Base-by-base conservation (phyloP, 2,888 invertebrate genomes). In the Nemoura dubitans region DNA sequence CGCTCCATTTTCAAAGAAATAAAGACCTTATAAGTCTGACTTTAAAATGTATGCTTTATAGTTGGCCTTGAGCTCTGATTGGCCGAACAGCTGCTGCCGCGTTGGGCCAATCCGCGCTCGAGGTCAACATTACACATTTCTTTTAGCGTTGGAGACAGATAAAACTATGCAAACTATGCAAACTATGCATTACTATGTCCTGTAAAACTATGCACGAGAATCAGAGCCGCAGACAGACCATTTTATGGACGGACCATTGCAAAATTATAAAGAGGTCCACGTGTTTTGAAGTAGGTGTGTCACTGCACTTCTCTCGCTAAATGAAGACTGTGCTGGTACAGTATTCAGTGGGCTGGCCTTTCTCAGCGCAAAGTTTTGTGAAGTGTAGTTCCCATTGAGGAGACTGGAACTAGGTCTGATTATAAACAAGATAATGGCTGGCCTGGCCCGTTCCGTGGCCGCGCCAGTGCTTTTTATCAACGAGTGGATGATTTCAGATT, bases 401-500 rank as follows among this genome's bases (percentile, higher is more conserved):
- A 36, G 36, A 10, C 36, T 36, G 5, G 10, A 36, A 36, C 5
- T 10, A 36, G 36, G 36, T 36, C 36, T 36, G 36, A 36, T 36
- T 10, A 36, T 36, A 36, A 36, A 36, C 36, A 36, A 36, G 36
- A 36, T 36, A 36, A 36, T 59, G 59, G 59, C 14, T 59, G 10
- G 14, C 59, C 59, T 21, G 21, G 59, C 5, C 77, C 26, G 77
- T n/a, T n/a, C n/a, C n/a, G n/a, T n/a, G n/a, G 26, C 25, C 29
- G n/a, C 16, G 27, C n/a, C 78, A 78, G 7, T 78, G 14, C 78
- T 27, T 29, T 29, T 29, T 28, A 26, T 26, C 25, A 29, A 78
- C 78, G 78, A 21, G 26, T 16, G 29, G 27, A 26, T 29, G 30
- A 88, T 93, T 92, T 88, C 94, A 98, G 98, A 91, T 94, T 97